phyloP scores from a whole-genome alignment of 2,888 invertebrate species.

The Hylaea fasciaria region DNA sequence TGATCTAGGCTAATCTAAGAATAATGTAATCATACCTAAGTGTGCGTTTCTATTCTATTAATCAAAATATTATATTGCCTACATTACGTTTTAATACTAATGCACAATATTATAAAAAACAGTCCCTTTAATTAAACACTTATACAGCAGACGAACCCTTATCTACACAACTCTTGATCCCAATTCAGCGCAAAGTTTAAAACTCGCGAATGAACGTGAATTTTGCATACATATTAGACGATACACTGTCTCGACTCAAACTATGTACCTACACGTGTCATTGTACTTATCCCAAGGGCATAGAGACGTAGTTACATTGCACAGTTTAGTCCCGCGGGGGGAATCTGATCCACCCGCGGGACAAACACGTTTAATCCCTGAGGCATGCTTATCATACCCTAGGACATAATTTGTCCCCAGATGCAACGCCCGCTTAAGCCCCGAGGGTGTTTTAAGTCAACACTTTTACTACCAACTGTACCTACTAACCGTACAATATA shows the following conservation, averaged over 20 bases:
- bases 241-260: conserved; percentile 1
- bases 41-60: conserved; percentile 2
- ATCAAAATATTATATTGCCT: too few species aligned
- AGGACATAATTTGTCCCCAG: conserved; percentile 15
- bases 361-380: conserved; percentile 11
- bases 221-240: conserved; percentile 7
- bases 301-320: conserved; percentile 3
- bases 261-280: conserved; percentile 9
- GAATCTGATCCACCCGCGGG: conserved; percentile 14
- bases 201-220: conserved; percentile 1
- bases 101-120: too few species aligned
- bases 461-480: too few species aligned
- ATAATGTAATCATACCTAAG: too few species aligned
- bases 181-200: not conserved
- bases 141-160: not conserved
- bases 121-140: not conserved
- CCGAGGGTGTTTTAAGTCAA: conserved; percentile 4
- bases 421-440: not conserved
- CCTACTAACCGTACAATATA: too few species aligned
- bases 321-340: conserved; percentile 4
- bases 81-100: too few species aligned
- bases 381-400: conserved; percentile 6
- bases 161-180: not conserved
- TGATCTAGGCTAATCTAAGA: too few species aligned
- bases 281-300: conserved; percentile 10